These are phyloP conservation scores for Podotricha telesiphe DNA, from an alignment of 2,888 invertebrate species.

Conservation along the genomic window DNA sequence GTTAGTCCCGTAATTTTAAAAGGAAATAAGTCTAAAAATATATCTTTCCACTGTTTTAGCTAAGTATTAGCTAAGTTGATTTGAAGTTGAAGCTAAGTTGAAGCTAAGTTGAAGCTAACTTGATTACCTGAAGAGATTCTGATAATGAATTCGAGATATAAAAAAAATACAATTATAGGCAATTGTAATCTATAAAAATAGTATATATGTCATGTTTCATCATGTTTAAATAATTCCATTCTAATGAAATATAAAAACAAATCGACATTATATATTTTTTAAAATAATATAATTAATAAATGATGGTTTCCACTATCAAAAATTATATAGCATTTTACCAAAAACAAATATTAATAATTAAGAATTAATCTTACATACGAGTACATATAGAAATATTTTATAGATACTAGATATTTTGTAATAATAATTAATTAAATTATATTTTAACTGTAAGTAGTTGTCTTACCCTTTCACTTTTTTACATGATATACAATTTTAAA, in stretches of 20 bases:
- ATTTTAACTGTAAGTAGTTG: background rate
- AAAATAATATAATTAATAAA: background rate
- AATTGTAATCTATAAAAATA: background rate
- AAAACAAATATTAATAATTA: background rate
- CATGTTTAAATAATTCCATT: background rate
- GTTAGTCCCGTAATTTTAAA: background rate
- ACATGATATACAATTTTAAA: background rate
- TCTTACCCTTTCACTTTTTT: background rate
- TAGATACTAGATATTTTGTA: background rate
- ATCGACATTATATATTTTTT: background rate
- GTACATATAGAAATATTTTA: background rate
- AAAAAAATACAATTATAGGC: background rate
- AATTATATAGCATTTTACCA: background rate
- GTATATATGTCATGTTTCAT: background rate
- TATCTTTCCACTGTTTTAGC: background rate
- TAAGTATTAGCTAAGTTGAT: background rate
- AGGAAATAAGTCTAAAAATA: no score
- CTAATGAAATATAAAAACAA: background rate
- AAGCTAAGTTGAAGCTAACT: no score
- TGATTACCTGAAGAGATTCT: no score
- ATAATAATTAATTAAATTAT: background rate
- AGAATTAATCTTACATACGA: background rate
- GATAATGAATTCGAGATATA: background rate
- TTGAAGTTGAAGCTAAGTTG: background rate
- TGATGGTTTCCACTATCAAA: background rate